A percentile compares a stretch with the other conserved stretches of the same genome.
These are phyloP conservation scores for Phylloscopus collybita DNA, from an alignment of 2,797 vertebrate genomes.

Conservation along the genomic window DNA sequence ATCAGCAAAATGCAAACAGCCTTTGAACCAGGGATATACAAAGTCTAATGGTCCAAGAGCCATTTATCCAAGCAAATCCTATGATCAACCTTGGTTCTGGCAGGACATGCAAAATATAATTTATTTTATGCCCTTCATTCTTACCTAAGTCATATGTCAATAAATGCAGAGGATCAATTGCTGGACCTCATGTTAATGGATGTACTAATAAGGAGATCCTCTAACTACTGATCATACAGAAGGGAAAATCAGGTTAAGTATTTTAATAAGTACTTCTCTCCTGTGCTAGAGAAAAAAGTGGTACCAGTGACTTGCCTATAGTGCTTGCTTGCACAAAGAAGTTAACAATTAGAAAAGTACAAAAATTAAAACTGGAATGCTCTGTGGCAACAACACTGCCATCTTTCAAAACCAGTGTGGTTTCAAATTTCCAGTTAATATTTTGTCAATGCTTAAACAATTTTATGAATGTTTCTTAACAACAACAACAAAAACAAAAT, in stretches of 20 bases:
- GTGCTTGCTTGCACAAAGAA: neutral
- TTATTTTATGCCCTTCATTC: neutral
- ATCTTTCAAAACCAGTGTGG: neutral
- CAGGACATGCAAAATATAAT: neutral
- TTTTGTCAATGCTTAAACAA: neutral
- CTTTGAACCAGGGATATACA: neutral
- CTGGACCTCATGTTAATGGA: neutral
- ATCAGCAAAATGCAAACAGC: neutral
- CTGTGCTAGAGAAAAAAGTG: neutral
- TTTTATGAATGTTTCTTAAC: neutral
- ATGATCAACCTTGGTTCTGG: neutral
- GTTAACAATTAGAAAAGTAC: neutral
- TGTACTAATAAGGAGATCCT: neutral
- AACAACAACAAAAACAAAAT: neutral
- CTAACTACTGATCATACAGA: neutral
- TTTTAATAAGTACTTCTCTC: neutral
- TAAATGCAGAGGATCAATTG: neutral
- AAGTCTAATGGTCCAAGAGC: neutral
- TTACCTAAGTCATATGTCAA: neutral
- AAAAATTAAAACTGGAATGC: neutral
- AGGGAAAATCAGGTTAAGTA: neutral
- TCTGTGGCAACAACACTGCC: neutral
- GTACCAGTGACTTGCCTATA: neutral
- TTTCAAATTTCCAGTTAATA: neutral
- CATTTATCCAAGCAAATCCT: neutral